phyloP scores from a whole-genome alignment of 2,113 vertebrate genomes.

The Rana temporaria region DNA sequence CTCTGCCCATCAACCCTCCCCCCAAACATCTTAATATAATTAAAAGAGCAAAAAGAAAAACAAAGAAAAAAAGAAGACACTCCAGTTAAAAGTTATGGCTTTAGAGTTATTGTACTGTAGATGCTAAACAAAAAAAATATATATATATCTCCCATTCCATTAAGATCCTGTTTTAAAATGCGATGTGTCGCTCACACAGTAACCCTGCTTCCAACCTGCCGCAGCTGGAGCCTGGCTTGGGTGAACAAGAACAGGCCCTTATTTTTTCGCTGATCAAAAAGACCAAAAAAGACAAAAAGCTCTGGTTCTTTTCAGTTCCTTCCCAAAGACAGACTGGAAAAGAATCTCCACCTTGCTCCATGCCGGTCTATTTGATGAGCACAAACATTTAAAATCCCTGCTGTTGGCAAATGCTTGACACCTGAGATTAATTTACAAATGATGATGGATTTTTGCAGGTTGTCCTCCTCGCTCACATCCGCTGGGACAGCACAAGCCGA shows the following conservation, averaged over 20 bases:
- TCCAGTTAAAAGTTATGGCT: constrained; percentile 84
- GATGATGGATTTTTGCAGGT: constrained; percentile 56
- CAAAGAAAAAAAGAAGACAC: constrained; percentile 64
- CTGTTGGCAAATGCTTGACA: constrained; percentile 59
- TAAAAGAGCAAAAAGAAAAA: constrained; percentile 57
- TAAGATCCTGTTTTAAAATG: constrained; percentile 60
- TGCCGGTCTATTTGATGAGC: constrained; percentile 44
- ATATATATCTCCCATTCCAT: constrained; percentile 16
- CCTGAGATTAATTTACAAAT: constrained; percentile 57
- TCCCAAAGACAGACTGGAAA: constrained; percentile 33
- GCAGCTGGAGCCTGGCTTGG: constrained; percentile 15
- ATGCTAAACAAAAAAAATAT: constrained; percentile 62
- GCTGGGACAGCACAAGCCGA: constrained; percentile 54
- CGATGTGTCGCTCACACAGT: constrained; percentile 59
- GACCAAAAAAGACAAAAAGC: background rate
- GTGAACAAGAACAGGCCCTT: background rate
- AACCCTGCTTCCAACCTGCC: constrained; percentile 53
- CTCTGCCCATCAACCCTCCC: constrained; percentile 47
- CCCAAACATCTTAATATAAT: constrained; percentile 55
- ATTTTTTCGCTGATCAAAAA: background rate
- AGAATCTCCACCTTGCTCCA: background rate
- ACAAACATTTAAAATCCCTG: constrained; percentile 57
- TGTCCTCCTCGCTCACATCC: constrained; percentile 51
- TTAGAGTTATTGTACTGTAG: constrained; percentile 70
- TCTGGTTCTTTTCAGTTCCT: background rate